These are phyloP conservation scores for Uria lomvia DNA, from an alignment of 2,113 vertebrate species.

Conservation along the genomic window DNA sequence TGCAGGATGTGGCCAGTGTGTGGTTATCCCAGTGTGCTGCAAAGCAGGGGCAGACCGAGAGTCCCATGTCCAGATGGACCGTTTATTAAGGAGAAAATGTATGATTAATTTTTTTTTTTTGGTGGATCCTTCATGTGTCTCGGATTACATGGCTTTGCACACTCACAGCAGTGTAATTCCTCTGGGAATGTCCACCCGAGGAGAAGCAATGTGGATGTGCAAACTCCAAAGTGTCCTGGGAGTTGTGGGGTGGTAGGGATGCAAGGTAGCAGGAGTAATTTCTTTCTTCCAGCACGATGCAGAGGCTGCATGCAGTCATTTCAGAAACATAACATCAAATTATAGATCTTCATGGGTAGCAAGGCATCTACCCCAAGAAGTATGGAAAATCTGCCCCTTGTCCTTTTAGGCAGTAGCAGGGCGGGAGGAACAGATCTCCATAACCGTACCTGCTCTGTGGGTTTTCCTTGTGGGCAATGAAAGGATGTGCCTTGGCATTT, in stretches of 20 bases:
- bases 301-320: neutral
- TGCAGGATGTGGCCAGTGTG: neutral
- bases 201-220: neutral
- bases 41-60: neutral
- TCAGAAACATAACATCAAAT: neutral
- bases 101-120: neutral
- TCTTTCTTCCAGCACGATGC: neutral
- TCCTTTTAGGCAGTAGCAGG: neutral
- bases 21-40: neutral
- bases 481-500: neutral
- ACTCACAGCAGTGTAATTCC: neutral
- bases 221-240: neutral
- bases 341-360: neutral
- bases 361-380: neutral
- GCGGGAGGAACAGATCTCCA: neutral
- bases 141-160: neutral
- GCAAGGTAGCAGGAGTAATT: neutral
- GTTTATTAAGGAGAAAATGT: neutral
- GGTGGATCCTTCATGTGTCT: neutral
- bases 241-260: neutral
- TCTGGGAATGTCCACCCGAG: neutral
- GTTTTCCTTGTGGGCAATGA: neutral
- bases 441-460: neutral
- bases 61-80: neutral
- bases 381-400: neutral